These are phyloP conservation scores for Peromyscus leucopus DNA, from an alignment of 2,113 vertebrate species.

Conservation along the genomic window DNA sequence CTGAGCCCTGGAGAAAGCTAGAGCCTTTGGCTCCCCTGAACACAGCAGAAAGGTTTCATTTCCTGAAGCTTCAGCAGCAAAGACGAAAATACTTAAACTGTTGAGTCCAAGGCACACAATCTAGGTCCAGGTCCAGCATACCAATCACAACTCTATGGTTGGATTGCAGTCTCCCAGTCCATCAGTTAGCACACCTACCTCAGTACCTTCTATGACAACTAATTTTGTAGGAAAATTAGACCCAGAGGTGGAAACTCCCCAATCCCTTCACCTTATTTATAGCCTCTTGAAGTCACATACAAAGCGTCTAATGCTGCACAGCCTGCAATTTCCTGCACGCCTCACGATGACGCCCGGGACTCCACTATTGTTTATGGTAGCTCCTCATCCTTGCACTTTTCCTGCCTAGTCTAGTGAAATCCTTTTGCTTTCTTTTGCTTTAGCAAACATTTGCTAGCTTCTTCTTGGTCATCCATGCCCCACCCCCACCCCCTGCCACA, in stretches of 20 bases:
- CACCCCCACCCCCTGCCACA: not conserved
- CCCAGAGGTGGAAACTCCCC: not conserved
- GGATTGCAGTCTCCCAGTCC: not conserved
- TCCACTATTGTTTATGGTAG: not conserved
- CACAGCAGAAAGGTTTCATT: not conserved
- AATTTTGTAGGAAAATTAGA: not conserved
- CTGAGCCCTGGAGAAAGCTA: not conserved
- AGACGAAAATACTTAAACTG: not conserved
- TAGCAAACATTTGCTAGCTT: not conserved
- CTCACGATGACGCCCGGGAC: not conserved
- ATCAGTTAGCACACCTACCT: not conserved
- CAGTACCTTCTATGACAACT: not conserved
- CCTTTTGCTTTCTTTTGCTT: too few species aligned
- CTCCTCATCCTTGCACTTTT: not conserved
- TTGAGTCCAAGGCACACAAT: not conserved
- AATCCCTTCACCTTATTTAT: not conserved
- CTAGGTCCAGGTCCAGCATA: not conserved
- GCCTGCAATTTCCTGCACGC: not conserved
- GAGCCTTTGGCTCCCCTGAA: not conserved
- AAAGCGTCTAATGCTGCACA: not conserved
- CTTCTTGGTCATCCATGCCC: not conserved
- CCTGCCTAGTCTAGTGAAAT: not conserved
- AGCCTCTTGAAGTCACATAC: not conserved
- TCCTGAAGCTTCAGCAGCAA: not conserved
- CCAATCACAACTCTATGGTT: not conserved